phyloP scores from a whole-genome alignment of 2,113 vertebrate species.

The Cettia cetti region DNA sequence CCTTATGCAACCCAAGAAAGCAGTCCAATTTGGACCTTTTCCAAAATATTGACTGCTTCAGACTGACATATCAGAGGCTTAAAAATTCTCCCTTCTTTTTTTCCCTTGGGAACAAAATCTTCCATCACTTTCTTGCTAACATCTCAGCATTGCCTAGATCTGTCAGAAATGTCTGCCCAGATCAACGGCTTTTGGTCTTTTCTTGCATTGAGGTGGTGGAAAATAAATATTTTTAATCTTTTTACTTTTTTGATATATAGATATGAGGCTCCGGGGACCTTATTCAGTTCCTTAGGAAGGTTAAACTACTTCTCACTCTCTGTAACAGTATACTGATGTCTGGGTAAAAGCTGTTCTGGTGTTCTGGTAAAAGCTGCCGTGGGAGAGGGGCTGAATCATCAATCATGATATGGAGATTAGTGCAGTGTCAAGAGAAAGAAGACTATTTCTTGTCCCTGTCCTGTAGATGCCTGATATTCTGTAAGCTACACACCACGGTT shows the following conservation, averaged over 20 bases:
- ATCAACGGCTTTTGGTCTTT: background rate
- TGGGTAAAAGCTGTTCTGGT: background rate
- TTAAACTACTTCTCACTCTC: background rate
- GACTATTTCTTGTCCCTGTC: background rate
- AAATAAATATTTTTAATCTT: background rate
- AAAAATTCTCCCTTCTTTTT: background rate
- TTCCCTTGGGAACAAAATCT: background rate
- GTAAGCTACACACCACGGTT: fast-evolving
- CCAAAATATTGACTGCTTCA: background rate
- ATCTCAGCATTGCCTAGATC: background rate
- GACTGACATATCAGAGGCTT: background rate
- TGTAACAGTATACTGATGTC: background rate
- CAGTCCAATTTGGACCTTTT: background rate
- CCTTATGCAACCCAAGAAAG: background rate
- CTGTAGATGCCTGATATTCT: background rate
- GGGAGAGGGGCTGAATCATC: background rate
- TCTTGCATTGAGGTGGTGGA: background rate
- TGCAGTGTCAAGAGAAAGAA: background rate
- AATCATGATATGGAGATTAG: background rate
- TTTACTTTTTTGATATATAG: background rate
- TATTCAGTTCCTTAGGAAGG: background rate
- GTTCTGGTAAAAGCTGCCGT: background rate
- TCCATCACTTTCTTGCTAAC: background rate
- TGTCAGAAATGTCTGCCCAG: background rate
- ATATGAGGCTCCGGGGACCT: background rate